Evolutionary conservation across 2,113 vertebrate genomes (phyloP).

Genomic region (Engystomops pustulosus): DNA sequence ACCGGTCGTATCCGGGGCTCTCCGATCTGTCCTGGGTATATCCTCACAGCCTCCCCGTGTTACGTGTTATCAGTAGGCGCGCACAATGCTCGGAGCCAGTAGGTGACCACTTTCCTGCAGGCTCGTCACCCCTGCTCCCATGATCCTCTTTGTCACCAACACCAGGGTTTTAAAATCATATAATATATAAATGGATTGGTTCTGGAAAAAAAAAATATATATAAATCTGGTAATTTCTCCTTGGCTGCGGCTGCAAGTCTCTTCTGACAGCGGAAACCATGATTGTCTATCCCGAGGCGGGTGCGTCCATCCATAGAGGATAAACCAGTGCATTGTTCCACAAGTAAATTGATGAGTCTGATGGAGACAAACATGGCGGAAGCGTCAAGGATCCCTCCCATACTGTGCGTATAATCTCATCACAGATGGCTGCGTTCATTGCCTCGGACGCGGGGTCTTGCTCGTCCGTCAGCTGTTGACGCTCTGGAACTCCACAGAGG

Average conservation of each 20-base stretch:
- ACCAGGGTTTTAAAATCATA: background rate
- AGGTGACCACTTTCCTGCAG: conserved; percentile 19
- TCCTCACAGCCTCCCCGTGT: background rate
- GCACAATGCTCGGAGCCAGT: conserved; percentile 46
- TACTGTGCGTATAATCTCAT: background rate
- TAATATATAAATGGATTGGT: background rate
- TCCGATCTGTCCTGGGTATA: background rate
- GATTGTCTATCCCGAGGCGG: conserved; percentile 52
- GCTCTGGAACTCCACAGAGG: conserved; percentile 76
- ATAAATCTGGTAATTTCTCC: conserved; percentile 16
- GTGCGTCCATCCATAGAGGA: background rate
- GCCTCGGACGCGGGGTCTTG: conserved; percentile 69
- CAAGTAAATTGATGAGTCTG: conserved; percentile 7
- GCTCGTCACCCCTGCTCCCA: background rate
- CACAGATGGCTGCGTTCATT: conserved; percentile 70
- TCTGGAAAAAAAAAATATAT: background rate
- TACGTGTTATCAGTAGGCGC: conserved; percentile 47
- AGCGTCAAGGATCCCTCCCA: background rate
- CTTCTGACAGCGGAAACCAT: conserved; percentile 41
- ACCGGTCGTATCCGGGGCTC: background rate
- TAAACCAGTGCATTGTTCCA: conserved; percentile 26
- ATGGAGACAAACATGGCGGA: background rate
- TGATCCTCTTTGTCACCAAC: background rate
- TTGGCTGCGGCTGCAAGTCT: conserved; percentile 35
- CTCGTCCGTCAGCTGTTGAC: conserved; percentile 78